Base-by-base conservation (phyloP, 2,797 vertebrate genomes). In the Sorex maritimensis region DNA sequence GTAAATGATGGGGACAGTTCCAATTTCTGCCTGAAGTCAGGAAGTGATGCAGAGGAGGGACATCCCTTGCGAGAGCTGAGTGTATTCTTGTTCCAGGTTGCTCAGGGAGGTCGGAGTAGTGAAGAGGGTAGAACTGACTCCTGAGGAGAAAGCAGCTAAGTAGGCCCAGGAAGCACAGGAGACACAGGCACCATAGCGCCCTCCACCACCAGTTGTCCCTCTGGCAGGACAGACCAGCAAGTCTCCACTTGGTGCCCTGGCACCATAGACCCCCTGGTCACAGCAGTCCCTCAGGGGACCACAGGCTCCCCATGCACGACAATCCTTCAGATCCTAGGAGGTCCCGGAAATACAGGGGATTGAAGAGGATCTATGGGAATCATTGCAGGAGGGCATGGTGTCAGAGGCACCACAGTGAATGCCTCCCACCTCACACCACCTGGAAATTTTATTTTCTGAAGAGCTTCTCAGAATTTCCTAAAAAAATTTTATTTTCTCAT, bases 91-190 rank as follows among this genome's bases (percentile, higher is more conserved):
- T 30, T n/a, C 14, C 81, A 96, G 95, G 95, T 65, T 34, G 17
- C 3, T 1, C 30, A 5, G 7, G 0, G 61, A 65, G 21, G 1
- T 1, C 2, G 0, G 1, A 0, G 0, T 2, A n/a, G 26, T 34
- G 15, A 23, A 19, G 21, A 4, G 1, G 14, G 10, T 23, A 4
- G 30, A 85, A 5, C 38, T 17, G 34, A 34, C 34, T 6, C 3
- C 41, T 1, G 34, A 34, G 34, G 68, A 75, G 9, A 67, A 90
- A 8, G 6, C 24, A 0, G 5, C 30, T 0, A 9, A 15, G 0
- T 46, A 58, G 14, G 5, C 14, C 55, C 13, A 58, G 55, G 55
- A 5, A 58, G 55, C 55, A 12, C 6, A 58, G 52, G 11, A 15
- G 13, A 13, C 55, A 13, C 55, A 19, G 55, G 12, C 55, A 58